phyloP scores from a whole-genome alignment of 2,888 invertebrate genomes.

The Elmis aenea region DNA sequence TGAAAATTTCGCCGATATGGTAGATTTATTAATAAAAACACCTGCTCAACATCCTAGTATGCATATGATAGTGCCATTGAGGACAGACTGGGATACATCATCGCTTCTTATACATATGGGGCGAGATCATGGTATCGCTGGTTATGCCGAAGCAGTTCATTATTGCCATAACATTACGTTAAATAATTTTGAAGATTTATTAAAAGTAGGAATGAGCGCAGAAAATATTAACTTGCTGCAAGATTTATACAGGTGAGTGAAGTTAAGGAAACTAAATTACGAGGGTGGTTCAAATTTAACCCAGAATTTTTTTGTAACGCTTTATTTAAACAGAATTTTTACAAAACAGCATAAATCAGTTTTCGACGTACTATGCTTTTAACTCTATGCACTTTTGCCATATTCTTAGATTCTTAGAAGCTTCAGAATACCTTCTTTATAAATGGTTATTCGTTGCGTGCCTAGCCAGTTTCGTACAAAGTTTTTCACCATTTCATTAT shows the following conservation, averaged over 20 bases:
- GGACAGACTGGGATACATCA: conserved; percentile 46
- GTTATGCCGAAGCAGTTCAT: conserved; percentile 64
- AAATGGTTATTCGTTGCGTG: too few species aligned
- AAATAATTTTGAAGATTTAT: conserved; percentile 54
- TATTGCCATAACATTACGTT: conserved; percentile 53
- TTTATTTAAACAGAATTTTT: too few species aligned
- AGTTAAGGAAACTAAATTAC: neutral
- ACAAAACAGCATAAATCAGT: too few species aligned
- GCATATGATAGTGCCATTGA: conserved; percentile 45
- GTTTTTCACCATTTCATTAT: too few species aligned
- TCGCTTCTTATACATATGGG: conserved; percentile 57
- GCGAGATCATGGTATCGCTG: conserved; percentile 76
- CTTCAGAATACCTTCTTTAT: too few species aligned
- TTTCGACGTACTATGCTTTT: too few species aligned
- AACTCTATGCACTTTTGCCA: too few species aligned
- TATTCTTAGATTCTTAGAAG: too few species aligned
- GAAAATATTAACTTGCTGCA: conserved; percentile 59
- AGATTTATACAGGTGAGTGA: conserved; percentile 60
- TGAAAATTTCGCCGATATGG: conserved; percentile 46
- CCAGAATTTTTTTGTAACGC: too few species aligned
- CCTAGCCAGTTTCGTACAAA: too few species aligned
- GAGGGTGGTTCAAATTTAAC: too few species aligned
- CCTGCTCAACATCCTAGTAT: conserved; percentile 60
- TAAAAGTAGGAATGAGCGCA: conserved; percentile 52
- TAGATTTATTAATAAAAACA: conserved; percentile 59